Percentiles rank a stretch among this genome's conserved stretches.
These are phyloP conservation scores for Archivesica marissinica DNA, from an alignment of 1,140 invertebrate species.

Conservation along the genomic window DNA sequence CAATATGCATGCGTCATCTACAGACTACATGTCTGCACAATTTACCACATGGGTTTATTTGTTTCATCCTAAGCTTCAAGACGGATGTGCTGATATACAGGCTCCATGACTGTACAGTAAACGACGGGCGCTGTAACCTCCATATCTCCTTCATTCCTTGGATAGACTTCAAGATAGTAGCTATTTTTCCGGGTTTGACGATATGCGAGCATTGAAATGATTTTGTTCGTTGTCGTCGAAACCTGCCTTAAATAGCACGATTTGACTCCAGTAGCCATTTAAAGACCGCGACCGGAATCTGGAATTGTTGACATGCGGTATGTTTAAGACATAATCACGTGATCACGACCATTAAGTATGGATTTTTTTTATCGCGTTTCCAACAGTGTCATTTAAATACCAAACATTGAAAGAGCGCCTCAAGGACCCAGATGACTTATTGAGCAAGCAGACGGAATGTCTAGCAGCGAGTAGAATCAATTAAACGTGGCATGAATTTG, in stretches of 20 bases:
- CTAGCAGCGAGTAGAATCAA: background rate
- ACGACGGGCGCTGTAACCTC: no score
- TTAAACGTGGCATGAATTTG: slow-evolving; percentile 18
- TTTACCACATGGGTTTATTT: no score
- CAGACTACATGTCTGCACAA: no score
- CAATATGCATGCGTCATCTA: no score
- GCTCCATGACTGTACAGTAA: no score
- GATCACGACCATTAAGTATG: background rate
- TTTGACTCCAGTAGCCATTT: slow-evolving; percentile 1
- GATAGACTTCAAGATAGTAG: background rate
- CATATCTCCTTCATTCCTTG: no score
- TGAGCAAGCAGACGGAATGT: background rate
- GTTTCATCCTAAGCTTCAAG: no score
- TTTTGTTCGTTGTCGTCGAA: slow-evolving; percentile 66
- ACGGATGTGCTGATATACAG: no score
- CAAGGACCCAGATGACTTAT: background rate
- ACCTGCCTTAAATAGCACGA: slow-evolving; percentile 64
- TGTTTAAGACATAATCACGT: background rate
- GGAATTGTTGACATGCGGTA: background rate
- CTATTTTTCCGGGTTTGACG: slow-evolving; percentile 64
- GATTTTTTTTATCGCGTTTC: background rate
- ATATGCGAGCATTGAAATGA: slow-evolving; percentile 55
- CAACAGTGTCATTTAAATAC: slow-evolving; percentile 7
- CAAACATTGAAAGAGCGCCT: background rate
- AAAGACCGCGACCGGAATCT: background rate